Evolutionary conservation across 2,888 invertebrate genomes (phyloP), one percentile per base, ranked within the genome.

Genomic region (Unio pictorum): DNA sequence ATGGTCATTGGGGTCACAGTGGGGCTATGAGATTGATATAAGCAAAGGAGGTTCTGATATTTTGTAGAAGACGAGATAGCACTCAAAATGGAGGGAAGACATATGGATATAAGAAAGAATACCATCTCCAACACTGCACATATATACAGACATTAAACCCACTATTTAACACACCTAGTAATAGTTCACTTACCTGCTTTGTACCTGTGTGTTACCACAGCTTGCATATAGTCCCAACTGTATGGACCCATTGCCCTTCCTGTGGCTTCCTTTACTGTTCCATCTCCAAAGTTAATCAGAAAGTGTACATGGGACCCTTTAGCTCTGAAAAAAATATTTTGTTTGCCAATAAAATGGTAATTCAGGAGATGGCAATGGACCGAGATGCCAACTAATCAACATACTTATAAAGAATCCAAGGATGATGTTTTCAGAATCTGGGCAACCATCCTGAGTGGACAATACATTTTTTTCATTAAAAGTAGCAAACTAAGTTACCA

Each of bases 241-340:
- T 45, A 45, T 45, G 45, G 45, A 23, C 71, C 34, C 20, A 64
- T 62, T 6, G 57, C 3, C 45, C 15, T 60, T 17, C 85, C 85
- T 17, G 68, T 30, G 6, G 83, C 79, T 30, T 71, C 64, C 57
- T 72, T 34, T 8, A 58, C 66, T 6, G 67, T 62, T 2, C 87
- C 88, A 75, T 89, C 88, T n/a, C 88, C 89, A 81, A 85, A 89
- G 72, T 88, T 82, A 81, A 89, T 88, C 26, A 78, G 58, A 76
- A 86, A 89, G 4, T 61, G 73, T 15, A 88, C 84, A 73, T 87
- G 82, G 7, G 88, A 85, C 55, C 88, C 88, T 66, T 78, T 72
- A 23, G 73, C 82, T 54, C 83, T 78, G 78, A 59, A 70, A 72
- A 26, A 61, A 66, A 64, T 23, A 55, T 57, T 8, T 18, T 30